Evolutionary conservation across 1,140 invertebrate species (phyloP).

Genomic region (Cotesia glomerata): DNA sequence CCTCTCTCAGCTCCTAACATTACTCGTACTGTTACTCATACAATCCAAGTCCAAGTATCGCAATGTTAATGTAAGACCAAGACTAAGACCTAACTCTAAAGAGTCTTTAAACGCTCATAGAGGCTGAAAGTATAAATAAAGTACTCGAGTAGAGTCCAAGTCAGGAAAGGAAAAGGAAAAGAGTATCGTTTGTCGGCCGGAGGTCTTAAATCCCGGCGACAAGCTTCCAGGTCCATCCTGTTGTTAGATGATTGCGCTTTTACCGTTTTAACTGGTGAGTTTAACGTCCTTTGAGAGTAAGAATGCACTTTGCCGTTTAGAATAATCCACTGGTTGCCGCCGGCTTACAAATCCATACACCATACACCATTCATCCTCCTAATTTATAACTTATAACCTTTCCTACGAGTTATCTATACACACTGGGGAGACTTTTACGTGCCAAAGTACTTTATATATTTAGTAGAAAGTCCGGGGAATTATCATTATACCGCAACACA

Average conservation of each 20-base stretch:
- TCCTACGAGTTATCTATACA: too few species aligned
- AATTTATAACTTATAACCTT: not conserved
- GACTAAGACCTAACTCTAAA: too few species aligned
- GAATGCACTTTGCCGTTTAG: constrained; percentile 10
- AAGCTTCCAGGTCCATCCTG: constrained; percentile 23
- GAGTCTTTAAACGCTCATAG: too few species aligned
- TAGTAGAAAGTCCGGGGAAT: too few species aligned
- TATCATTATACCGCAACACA: too few species aligned
- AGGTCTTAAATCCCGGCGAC: constrained; percentile 18
- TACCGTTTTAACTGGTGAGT: constrained; percentile 12
- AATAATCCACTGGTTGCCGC: constrained; percentile 9
- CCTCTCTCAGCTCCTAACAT: not conserved
- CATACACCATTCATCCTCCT: not conserved
- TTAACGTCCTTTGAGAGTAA: constrained; percentile 6
- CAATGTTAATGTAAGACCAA: not conserved
- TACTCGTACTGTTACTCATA: too few species aligned
- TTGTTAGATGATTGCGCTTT: constrained; percentile 16
- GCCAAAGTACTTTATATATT: too few species aligned
- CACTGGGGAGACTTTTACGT: too few species aligned
- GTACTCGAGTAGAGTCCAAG: not conserved
- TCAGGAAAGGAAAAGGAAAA: not conserved
- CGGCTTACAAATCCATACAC: not conserved
- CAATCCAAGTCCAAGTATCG: not conserved
- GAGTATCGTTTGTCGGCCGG: constrained; percentile 19
- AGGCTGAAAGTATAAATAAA: too few species aligned